Evolutionary conservation across 2,888 invertebrate genomes (phyloP).

Genomic region (Eutolmus rufibarbis): DNA sequence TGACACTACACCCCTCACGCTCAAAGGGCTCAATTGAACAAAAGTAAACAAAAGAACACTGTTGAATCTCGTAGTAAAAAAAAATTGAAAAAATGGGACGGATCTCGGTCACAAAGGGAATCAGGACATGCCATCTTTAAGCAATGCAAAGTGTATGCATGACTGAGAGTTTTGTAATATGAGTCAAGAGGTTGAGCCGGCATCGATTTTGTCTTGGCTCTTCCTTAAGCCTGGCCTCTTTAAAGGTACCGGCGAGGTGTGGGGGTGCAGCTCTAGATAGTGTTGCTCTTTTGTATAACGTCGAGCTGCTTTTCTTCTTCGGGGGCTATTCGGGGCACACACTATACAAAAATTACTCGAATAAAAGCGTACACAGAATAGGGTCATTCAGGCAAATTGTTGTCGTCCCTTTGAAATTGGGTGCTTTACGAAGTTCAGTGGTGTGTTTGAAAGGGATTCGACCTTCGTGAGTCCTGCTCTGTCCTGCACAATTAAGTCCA

Average conservation of each 20-base stretch:
- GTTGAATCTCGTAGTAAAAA: background rate
- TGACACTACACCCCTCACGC: background rate
- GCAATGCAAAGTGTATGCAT: background rate
- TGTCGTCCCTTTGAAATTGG: constrained; percentile 25
- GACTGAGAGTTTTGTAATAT: constrained; percentile 3
- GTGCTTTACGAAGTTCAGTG: background rate
- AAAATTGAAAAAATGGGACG: background rate
- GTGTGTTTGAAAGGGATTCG: background rate
- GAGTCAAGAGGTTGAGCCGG: constrained; percentile 1
- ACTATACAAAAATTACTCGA: background rate
- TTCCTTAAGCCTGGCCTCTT: background rate
- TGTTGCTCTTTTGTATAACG: constrained; percentile 2
- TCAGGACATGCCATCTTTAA: constrained; percentile 18
- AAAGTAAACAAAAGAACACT: constrained; percentile 1
- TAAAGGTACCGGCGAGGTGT: background rate
- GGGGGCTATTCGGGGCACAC: background rate
- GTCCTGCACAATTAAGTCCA: background rate
- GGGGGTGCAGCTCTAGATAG: background rate
- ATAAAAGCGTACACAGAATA: background rate
- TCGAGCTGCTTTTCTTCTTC: background rate
- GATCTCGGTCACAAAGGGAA: background rate
- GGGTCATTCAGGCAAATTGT: constrained; percentile 14
- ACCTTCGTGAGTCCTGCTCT: background rate
- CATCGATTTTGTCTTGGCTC: constrained; percentile 13
- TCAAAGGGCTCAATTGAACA: background rate